phyloP scores from a whole-genome alignment of 2,113 vertebrate species.

The Leucoraja erinaceus region DNA sequence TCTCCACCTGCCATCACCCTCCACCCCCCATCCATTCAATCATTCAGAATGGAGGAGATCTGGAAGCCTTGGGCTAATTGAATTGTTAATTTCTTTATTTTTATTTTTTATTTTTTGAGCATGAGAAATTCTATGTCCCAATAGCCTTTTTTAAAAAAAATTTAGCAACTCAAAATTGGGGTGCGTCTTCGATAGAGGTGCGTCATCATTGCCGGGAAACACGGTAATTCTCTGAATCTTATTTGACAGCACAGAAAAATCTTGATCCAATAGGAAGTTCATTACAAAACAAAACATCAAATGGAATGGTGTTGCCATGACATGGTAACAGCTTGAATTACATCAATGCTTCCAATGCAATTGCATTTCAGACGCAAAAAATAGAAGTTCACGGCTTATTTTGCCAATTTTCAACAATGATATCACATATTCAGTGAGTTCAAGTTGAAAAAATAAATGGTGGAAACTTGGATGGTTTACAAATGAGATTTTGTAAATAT shows the following conservation, averaged over 20 bases:
- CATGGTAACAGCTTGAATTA: conserved; percentile 13
- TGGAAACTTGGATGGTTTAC: not conserved
- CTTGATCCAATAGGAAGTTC: not conserved
- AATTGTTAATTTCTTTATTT: no score
- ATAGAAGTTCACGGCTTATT: not conserved
- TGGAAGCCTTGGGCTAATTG: no score
- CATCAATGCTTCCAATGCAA: not conserved
- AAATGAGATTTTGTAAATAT: not conserved
- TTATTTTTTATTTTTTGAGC: no score
- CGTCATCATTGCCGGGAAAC: no score
- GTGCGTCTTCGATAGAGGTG: no score
- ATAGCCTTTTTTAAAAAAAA: no score
- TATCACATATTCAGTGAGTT: not conserved
- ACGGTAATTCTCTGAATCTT: not conserved
- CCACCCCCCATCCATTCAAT: no score
- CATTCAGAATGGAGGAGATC: no score
- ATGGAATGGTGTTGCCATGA: not conserved
- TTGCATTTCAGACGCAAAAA: not conserved
- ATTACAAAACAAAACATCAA: not conserved
- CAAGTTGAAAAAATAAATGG: not conserved
- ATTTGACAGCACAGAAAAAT: not conserved
- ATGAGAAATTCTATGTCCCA: no score
- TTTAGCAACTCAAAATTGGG: no score
- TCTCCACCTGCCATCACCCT: no score
- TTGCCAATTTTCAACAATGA: not conserved